Evolutionary conservation across 2,113 vertebrate species (phyloP).

Genomic region (Hemicordylus capensis): DNA sequence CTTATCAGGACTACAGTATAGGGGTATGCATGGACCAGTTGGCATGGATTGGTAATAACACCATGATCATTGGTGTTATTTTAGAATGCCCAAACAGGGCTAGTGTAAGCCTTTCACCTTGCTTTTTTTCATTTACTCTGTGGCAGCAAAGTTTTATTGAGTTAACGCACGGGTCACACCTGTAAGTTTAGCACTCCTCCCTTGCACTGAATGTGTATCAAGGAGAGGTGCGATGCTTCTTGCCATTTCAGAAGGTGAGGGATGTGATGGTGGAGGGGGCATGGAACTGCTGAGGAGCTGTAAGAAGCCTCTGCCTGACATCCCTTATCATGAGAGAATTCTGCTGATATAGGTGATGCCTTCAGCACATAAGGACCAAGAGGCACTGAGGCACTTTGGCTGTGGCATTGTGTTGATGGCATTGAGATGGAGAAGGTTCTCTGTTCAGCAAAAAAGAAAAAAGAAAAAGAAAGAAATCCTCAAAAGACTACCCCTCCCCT

Average conservation of each 20-base stretch:
- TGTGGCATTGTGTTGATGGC: not conserved
- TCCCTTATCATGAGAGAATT: not conserved
- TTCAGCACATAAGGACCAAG: not conserved
- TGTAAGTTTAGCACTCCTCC: too few relatives aligned
- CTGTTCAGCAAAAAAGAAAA: not conserved
- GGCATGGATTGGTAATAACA: too few relatives aligned
- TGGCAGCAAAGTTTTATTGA: not conserved
- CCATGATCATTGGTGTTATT: too few relatives aligned
- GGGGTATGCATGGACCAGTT: too few relatives aligned
- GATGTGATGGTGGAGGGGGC: not conserved
- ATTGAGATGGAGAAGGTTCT: not conserved
- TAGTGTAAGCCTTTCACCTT: too few relatives aligned
- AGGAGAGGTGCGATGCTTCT: not conserved
- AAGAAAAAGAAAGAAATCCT: too few relatives aligned
- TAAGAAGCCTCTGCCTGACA: not conserved
- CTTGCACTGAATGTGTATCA: too few relatives aligned
- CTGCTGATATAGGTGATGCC: not conserved
- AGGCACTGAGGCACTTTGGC: not conserved
- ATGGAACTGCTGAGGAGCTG: not conserved
- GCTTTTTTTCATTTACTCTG: not conserved
- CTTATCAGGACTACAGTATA: too few relatives aligned
- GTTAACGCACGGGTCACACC: too few relatives aligned
- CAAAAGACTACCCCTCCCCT: too few relatives aligned
- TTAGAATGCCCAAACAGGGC: too few relatives aligned
- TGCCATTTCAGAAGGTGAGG: not conserved